Percentiles rank a stretch among this genome's conserved stretches.
These are phyloP conservation scores for Epistrophella euchroma DNA, from an alignment of 2,888 invertebrate genomes.

Conservation along the genomic window DNA sequence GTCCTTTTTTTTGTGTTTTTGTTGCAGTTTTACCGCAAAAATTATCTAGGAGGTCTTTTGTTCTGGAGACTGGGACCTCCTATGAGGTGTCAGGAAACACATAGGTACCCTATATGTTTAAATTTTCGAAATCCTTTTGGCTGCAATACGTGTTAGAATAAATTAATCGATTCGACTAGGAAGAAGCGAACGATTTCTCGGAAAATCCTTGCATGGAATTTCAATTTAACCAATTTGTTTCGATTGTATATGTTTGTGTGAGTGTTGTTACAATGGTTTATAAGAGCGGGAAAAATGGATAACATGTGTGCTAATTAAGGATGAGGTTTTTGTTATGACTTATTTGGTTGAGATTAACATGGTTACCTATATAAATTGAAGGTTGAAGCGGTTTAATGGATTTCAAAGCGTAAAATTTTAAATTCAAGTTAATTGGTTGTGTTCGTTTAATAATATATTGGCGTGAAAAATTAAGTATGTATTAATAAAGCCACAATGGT, in stretches of 20 bases:
- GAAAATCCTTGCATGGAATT: conserved; percentile 53
- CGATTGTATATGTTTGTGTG: conserved; percentile 12
- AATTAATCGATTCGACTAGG: conserved; percentile 39
- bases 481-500: too few species aligned
- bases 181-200: conserved; percentile 16
- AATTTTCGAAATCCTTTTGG: conserved; percentile 11
- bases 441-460: neutral
- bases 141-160: conserved; percentile 2
- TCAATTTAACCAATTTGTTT: conserved; percentile 31
- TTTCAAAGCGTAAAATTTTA: conserved; percentile 52
- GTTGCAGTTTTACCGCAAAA: conserved; percentile 69
- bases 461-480: neutral
- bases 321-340: conserved; percentile 54
- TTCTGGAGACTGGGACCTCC: conserved; percentile 42
- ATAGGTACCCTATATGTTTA: neutral
- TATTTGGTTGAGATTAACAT: conserved; percentile 20
- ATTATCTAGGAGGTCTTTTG: conserved; percentile 67
- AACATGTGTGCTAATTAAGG: conserved; percentile 25
- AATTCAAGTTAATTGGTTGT: neutral
- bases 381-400: conserved; percentile 55
- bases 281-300: neutral
- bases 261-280: neutral
- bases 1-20: conserved; percentile 44
- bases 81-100: conserved; percentile 55
- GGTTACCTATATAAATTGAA: conserved; percentile 32